Percentiles rank a stretch among this genome's conserved stretches.
Conservation (phyloP, 2,113 vertebrate species). For the Jaculus jaculus region DNA sequence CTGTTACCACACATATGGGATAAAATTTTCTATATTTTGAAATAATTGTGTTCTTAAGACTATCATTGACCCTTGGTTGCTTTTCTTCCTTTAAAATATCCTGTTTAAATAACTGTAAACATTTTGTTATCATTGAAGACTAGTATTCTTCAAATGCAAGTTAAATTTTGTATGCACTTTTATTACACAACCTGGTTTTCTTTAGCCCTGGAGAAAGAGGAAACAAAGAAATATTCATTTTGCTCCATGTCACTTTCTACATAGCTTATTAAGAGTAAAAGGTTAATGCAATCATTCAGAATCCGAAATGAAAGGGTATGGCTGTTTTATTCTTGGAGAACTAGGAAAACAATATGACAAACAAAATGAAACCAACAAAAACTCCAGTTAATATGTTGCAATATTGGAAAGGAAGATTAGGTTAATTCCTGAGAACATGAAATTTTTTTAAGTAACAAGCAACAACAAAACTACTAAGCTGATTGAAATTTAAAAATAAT, state of each 20-base stretch:
- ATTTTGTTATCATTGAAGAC: neutral
- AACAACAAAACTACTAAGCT: neutral
- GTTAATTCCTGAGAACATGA: neutral
- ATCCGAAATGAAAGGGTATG: neutral
- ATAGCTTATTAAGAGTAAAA: too few species aligned
- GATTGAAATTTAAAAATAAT: neutral
- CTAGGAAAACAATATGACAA: neutral
- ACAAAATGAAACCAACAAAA: neutral
- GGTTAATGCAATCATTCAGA: neutral
- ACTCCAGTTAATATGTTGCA: neutral
- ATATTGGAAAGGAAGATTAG: neutral
- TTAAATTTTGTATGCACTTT: neutral
- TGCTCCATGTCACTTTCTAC: neutral
- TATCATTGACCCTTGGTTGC: neutral
- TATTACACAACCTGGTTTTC: neutral
- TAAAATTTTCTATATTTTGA: neutral
- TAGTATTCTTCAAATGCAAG: neutral
- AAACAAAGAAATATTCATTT: neutral
- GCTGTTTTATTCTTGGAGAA: neutral
- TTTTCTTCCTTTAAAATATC: neutral
- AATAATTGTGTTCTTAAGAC: neutral
- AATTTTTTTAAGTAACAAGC: too few species aligned
- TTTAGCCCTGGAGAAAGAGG: neutral
- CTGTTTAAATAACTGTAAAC: too few species aligned
- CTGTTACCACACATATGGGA: neutral